Evolutionary conservation across 2,888 invertebrate species (phyloP).

Genomic region (Lydus trimaculatus): DNA sequence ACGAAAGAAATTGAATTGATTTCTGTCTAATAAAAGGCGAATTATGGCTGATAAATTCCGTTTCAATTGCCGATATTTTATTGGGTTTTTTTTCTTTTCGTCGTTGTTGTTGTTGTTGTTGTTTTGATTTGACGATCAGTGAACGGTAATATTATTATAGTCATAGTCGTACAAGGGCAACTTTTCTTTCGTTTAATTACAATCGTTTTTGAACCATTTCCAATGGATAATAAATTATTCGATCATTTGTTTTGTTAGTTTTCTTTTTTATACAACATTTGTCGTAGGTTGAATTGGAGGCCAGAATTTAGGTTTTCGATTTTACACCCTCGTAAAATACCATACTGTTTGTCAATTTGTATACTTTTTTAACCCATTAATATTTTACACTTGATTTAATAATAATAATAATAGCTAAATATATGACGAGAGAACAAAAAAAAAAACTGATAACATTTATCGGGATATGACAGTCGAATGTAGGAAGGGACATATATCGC

Average conservation of each 20-base stretch:
- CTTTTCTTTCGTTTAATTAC: neutral
- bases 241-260: neutral
- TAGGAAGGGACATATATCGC: slow-evolving; percentile 49
- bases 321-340: neutral
- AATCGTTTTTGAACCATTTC: neutral
- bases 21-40: slow-evolving; percentile 45
- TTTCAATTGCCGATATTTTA: slow-evolving; percentile 29
- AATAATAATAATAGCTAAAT: slow-evolving; percentile 1
- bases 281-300: neutral
- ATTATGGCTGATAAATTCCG: slow-evolving; percentile 45
- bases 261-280: too few relatives aligned
- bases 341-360: too few relatives aligned
- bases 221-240: neutral
- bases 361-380: neutral
- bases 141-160: slow-evolving; percentile 6
- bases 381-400: neutral
- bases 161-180: neutral
- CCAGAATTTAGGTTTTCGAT: neutral
- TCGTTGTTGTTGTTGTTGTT: too few relatives aligned
- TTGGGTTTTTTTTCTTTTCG: neutral
- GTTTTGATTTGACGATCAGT: neutral
- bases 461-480: slow-evolving; percentile 38
- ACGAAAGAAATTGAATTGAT: slow-evolving; percentile 43
- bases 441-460: slow-evolving; percentile 25
- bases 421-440: neutral